Evolutionary conservation across 2,888 invertebrate genomes (phyloP).

Genomic region (Drosophila barbarae): DNA sequence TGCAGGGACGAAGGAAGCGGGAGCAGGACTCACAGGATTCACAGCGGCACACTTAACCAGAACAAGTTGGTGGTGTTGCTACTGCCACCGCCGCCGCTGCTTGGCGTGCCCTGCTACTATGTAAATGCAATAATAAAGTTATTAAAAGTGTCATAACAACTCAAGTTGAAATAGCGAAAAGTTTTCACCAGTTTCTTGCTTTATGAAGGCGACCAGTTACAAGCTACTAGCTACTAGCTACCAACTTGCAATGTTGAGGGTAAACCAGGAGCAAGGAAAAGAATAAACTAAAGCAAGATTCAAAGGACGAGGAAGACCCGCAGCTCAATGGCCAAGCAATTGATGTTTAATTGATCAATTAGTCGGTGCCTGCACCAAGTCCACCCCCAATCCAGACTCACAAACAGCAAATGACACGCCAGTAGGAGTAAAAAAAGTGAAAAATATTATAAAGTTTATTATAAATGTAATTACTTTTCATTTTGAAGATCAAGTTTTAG

Average conservation of each 20-base stretch:
- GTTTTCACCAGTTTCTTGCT: conserved; percentile 60
- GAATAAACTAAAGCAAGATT: conserved; percentile 10
- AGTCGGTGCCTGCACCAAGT: conserved; percentile 59
- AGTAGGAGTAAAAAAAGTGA: neutral
- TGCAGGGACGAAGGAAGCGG: conserved; percentile 42
- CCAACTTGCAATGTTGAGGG: conserved; percentile 38
- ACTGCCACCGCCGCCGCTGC: conserved; percentile 51
- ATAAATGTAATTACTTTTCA: too few relatives aligned
- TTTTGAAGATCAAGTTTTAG: too few relatives aligned
- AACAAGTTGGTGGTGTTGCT: conserved; percentile 49
- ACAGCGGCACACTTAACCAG: conserved; percentile 50
- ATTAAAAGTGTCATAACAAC: conserved; percentile 79
- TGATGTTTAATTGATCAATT: conserved; percentile 74
- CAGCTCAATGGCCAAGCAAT: conserved; percentile 62
- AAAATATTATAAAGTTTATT: too few relatives aligned
- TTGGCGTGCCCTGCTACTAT: conserved; percentile 61
- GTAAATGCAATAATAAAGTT: conserved; percentile 79
- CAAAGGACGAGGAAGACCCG: conserved; percentile 47
- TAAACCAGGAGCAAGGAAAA: conserved; percentile 12
- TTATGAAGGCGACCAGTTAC: conserved; percentile 39
- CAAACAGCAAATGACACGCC: conserved; percentile 3
- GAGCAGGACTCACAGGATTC: conserved; percentile 28
- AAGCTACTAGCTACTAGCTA: conserved; percentile 3
- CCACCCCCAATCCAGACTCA: conserved; percentile 20
- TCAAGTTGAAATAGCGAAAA: conserved; percentile 72